Evolutionary conservation across 2,113 vertebrate genomes (phyloP), one percentile per base, ranked within the genome.

Genomic region (Ceuthmochares aereus): DNA sequence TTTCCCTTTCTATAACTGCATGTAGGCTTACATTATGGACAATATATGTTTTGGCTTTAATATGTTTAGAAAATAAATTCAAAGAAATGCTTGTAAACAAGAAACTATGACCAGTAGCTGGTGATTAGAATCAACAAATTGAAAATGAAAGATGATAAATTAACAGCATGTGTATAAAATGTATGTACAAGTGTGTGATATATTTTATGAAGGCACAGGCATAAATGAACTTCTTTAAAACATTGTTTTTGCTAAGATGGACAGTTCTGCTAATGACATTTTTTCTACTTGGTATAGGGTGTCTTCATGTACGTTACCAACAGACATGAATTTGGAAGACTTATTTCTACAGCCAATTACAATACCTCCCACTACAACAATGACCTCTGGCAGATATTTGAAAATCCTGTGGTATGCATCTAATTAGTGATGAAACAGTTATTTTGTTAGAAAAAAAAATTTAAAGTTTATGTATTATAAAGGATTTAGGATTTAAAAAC

Each of bases 341-440:
- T 99, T 47, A 97, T 99, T 96, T 99, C 99, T 89, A 99, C 99
- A 74, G 99, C 99, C 90, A 99, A 99, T 98, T 99, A 99, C 92
- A 99, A 99, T 96, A 99, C 95, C 67, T 99, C 99, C 60, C 99
- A 99, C 97, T 98, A 98, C 96, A 99, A 99, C 98, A 99, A 98
- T 69, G 99, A 99, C 96, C 98, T 99, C 91, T 99, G 99, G 99
- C 99, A 99, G 97, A 99, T 99, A 94, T 99, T 99, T 98, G 99
- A 99, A 98, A 99, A 99, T 97, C 99, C 99, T n/a, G 96, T 98
- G 99, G 99, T 99, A 98, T 96, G 99, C 98, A 95, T 94, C 73
- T 88, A 22, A 76, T 34, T 89, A 45, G 42, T 94, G 11, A 45
- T 62, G 9, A 89, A 77, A 83, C 20, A 8, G 7, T 23, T 49